Evolutionary conservation across 2,888 invertebrate species (phyloP), one percentile per base, ranked within the genome.

Genomic region (Odontomyia ornata): DNA sequence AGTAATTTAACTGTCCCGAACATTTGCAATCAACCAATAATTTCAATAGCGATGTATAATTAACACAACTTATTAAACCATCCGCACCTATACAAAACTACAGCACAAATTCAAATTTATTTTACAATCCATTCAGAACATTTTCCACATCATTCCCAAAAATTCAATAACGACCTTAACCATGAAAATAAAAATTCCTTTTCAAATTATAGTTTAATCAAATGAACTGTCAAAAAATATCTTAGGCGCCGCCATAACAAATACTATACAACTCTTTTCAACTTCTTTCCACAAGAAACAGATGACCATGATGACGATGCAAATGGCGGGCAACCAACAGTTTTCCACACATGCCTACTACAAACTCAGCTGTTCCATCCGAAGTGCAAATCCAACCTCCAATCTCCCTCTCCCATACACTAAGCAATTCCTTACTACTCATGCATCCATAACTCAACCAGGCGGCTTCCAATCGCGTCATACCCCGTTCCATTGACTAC

Each of bases 241-340:
- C 43, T 67, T 64, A 21, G 76, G 56, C 76, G 57, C 57, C 56
- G 65, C 57, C 73, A 60, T 30, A 67, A 18, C 21, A 43, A 43
- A n/a, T 21, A 21, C 60, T 5, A 36, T 36, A 3, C 9, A 36
- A 36, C 9, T 5, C 36, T 36, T 36, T 9, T 36, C 60, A 25
- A 23, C 9, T 5, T 9, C 9, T 36, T 9, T 36, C 60, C 3
- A 23, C 21, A 7, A 21, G 36, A 52, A 52, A 13, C 52, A 52
- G 52, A 52, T 52, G 52, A 52, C 15, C n/a, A 52, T 9, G 13
- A 52, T 4, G 52, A 52, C 9, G 36, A 36, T 36, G 36, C 36
- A 36, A 36, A 36, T 36, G 36, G 36, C 36, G 36, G 36, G 36
- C 36, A 36, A 9, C 9, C 5, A 36, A 36, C n/a, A 43, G 43